Conservation (phyloP, 2,113 vertebrate species). For the Percina caprodes region DNA sequence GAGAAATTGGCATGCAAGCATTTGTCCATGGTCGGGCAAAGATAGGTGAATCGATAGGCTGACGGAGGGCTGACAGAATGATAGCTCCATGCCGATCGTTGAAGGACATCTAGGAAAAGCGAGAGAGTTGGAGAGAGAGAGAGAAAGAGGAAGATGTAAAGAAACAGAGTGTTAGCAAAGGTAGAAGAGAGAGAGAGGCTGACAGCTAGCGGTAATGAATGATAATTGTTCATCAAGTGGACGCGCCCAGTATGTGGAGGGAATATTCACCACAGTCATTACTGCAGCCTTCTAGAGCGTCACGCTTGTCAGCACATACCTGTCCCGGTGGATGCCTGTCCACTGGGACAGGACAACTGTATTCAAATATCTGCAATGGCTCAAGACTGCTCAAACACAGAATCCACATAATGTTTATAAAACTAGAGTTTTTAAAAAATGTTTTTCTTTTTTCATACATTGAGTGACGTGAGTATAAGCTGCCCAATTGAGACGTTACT, state of each 20-base stretch:
- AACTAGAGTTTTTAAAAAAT: neutral
- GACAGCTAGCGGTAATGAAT: conserved; percentile 81
- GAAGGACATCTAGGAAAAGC: conserved; percentile 74
- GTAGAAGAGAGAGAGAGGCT: conserved; percentile 49
- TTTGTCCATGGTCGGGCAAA: conserved; percentile 73
- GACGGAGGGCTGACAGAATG: conserved; percentile 80
- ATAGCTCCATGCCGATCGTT: conserved; percentile 72
- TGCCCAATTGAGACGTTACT: neutral
- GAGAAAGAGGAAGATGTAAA: conserved; percentile 17
- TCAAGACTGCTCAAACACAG: neutral
- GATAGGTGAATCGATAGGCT: conserved; percentile 82
- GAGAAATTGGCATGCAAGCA: conserved; percentile 75
- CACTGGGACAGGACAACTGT: too few relatives aligned
- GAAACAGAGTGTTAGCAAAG: conserved; percentile 27
- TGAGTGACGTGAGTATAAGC: neutral
- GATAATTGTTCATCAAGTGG: conserved; percentile 80
- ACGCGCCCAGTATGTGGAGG: conserved; percentile 49
- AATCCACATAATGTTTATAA: neutral
- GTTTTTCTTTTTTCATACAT: neutral
- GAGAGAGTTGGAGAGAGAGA: neutral
- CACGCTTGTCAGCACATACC: conserved; percentile 35
- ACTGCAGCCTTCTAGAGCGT: conserved; percentile 29
- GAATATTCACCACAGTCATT: conserved; percentile 42
- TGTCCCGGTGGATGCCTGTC: too few relatives aligned
- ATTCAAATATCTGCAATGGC: neutral